Base-by-base conservation (phyloP, 2,113 vertebrate species). In the Corythornis vintsioides region DNA sequence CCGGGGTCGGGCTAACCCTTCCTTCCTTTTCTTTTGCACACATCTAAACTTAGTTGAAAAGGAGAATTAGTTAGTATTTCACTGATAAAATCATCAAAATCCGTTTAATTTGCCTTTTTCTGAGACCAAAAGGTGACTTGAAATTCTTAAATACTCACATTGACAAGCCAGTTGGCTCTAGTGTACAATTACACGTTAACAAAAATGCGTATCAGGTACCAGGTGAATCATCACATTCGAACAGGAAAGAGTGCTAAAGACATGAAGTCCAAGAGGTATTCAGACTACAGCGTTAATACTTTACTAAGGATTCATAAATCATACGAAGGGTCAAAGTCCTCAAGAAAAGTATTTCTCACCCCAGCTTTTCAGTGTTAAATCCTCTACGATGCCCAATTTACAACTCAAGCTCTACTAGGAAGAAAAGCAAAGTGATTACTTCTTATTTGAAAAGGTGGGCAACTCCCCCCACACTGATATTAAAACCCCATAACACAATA, bases 31-130 rank as follows among this genome's bases (percentile, higher is more conserved):
- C 83, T 38, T 28, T 20, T 33, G 61, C 56, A 40, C 82, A 47
- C 42, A 42, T 33, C 80, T 95, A 29, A 57, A 29, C 60, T 91
- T 74, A 4, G 38, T 67, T 90, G 71, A 57, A 78, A 90, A 94
- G 77, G 73, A 95, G 83, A 92, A 67, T 92, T 95, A 93, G 86
- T 83, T 94, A 82, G 71, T 84, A 81, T 93, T 86, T 87, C 59
- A 45, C 8, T 43, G 81, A 70, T 91, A 95, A 94, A 93, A 92
- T 76, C 84, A 89, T 71, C 53, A 92, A 93, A 95, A 82, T 94
- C 50, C 56, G 90, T 93, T 96, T 94, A 96, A 94, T 96, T 95
- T 93, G 84, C 90, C 93, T 85, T 95, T 88, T 92, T 91, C 38
- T 29, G 78, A 94, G 71, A 93, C 84, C 92, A 71, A 83, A 92